Evolutionary conservation across 2,797 vertebrate genomes (phyloP), one percentile per base, ranked within the genome.

Genomic region (Chiropotes sagulatus): DNA sequence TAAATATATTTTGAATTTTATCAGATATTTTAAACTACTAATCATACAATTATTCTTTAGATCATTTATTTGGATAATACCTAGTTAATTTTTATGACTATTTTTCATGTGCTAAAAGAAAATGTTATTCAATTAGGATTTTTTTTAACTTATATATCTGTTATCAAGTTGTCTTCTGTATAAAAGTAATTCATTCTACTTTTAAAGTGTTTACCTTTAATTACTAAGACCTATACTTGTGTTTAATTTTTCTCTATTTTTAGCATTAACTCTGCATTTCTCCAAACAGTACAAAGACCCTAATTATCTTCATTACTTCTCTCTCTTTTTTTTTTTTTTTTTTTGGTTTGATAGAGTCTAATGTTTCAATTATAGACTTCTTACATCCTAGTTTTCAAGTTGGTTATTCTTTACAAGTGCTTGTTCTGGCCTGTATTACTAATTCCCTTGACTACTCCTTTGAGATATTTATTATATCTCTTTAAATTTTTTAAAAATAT

Each of bases 161-260:
- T 22, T 57, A 24, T 57, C 24, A 48, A 70, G 11, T 85, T 78
- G 22, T 84, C 13, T 54, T 61, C 39, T 78, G 19, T 44, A 73
- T 91, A 22, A 61, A 78, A 81, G 44, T 79, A n/a, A 57, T 86
- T 30, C n/a, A n/a, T 64, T 93, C 64, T 48, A 50, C 61, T 57
- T 85, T 86, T 86, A 52, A 61, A 73, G 15, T 24, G 39, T 5
- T 41, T 81, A 73, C 4, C 20, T 64, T 86, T 72, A 79, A 64
- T 84, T 33, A n/a, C 13, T 84, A 67, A 61, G 39, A 20, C 19
- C 11, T 84, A 46, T 48, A n/a, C 14, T 58, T 50, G 15, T 52
- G 30, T 26, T 88, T 75, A 22, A 41, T 90, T 84, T 52, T 52
- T 52, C 50, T 52, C 50, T 52, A 52, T 52, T 52, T 52, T 52